A percentile compares a stretch with the other conserved stretches of the same genome.
These are phyloP conservation scores for Microcebus tavaratra DNA, from an alignment of 2,113 vertebrate genomes.

Conservation along the genomic window DNA sequence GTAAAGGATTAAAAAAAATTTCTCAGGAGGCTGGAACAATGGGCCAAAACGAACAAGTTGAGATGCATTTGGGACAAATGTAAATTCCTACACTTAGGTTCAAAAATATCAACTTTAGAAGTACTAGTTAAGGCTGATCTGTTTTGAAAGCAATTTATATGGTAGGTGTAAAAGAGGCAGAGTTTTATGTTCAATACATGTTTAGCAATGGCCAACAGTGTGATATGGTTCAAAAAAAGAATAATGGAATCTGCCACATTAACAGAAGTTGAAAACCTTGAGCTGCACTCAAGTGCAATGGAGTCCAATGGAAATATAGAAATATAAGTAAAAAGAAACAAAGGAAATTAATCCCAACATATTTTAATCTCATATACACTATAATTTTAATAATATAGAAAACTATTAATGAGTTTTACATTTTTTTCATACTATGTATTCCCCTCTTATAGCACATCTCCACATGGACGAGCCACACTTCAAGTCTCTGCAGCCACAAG, in stretches of 20 bases:
- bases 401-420: not conserved
- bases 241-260: not conserved
- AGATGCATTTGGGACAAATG: slow-evolving; percentile 41
- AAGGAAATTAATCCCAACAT: not conserved
- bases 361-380: not conserved
- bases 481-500: not conserved
- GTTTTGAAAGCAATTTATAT: slow-evolving; percentile 38
- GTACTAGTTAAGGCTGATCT: slow-evolving; percentile 19
- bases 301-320: not conserved
- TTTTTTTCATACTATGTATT: not conserved
- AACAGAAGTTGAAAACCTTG: not conserved
- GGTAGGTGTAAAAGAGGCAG: not conserved
- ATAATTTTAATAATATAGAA: not conserved
- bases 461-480: not conserved
- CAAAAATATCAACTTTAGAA: not conserved
- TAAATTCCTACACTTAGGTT: slow-evolving; percentile 8
- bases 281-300: not conserved
- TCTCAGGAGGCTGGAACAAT: slow-evolving; percentile 4
- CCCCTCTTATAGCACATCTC: not conserved
- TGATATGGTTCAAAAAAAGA: not conserved
- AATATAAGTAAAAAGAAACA: not conserved
- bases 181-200: not conserved
- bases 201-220: not conserved
- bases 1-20: not conserved
- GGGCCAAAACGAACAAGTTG: slow-evolving; percentile 40